phyloP scores from a whole-genome alignment of 2,113 vertebrate genomes.

The Larimichthys polyactis region DNA sequence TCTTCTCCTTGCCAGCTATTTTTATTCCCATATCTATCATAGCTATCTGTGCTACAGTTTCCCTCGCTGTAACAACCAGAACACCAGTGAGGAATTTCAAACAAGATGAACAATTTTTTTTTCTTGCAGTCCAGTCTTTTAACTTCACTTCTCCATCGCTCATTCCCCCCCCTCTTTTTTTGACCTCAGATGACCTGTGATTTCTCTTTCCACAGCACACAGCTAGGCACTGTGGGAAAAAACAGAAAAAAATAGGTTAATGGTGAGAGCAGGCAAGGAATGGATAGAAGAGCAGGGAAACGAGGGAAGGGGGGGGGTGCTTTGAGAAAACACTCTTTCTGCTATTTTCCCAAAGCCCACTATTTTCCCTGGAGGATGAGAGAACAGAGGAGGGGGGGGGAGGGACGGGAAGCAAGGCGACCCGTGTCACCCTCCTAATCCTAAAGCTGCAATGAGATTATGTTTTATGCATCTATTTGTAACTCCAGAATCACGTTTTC shows the following conservation, averaged over 20 bases:
- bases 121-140: constrained; percentile 33
- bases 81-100: constrained; percentile 38
- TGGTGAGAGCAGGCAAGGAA: constrained; percentile 38
- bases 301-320: constrained; percentile 41
- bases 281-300: constrained; percentile 42
- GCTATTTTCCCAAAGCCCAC: constrained; percentile 70
- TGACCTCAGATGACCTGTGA: constrained; percentile 63
- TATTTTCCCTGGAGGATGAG: constrained; percentile 57
- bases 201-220: constrained; percentile 54
- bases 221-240: constrained; percentile 78
- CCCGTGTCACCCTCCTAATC: constrained; percentile 48
- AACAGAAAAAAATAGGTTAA: constrained; percentile 10
- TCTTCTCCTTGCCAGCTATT: constrained; percentile 23
- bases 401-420: constrained; percentile 45
- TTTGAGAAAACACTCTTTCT: constrained; percentile 73
- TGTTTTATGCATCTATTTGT: constrained; percentile 13
- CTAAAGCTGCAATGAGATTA: constrained; percentile 30
- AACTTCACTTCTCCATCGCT: constrained; percentile 32
- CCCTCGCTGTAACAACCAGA: constrained; percentile 3
- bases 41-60: background rate
- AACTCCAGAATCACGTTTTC: background rate
- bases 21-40: background rate
- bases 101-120: constrained; percentile 16
- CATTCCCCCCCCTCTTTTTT: constrained; percentile 12
- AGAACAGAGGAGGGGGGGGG: constrained; percentile 1